Evolutionary conservation across 2,888 invertebrate species (phyloP).

Genomic region (Papilio elwesi): DNA sequence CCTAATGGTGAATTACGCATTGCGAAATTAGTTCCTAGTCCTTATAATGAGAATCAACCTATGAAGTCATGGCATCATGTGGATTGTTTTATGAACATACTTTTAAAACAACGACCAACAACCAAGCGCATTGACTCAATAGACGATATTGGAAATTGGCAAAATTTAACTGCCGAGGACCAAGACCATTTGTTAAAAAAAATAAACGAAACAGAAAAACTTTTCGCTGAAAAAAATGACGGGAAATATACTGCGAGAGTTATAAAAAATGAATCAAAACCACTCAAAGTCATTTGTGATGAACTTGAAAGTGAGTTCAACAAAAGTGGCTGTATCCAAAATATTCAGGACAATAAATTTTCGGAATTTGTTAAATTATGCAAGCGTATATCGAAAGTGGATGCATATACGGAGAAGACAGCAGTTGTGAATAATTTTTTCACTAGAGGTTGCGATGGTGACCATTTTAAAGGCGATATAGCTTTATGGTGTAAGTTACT

Average conservation of each 20-base stretch:
- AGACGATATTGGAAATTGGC: slow-evolving; percentile 92
- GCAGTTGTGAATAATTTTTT: slow-evolving; percentile 88
- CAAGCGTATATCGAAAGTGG: slow-evolving; percentile 89
- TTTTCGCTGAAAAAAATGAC: slow-evolving; percentile 79
- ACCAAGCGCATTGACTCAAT: slow-evolving; percentile 92
- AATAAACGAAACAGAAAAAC: slow-evolving; percentile 85
- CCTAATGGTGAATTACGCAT: slow-evolving; percentile 88
- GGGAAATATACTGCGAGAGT: slow-evolving; percentile 75
- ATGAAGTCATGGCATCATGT: slow-evolving; percentile 95
- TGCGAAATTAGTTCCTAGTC: slow-evolving; percentile 91
- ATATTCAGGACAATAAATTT: slow-evolving; percentile 88
- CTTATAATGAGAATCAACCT: slow-evolving; percentile 87
- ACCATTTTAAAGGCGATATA: slow-evolving; percentile 90
- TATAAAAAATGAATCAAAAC: slow-evolving; percentile 64
- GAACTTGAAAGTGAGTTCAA: slow-evolving; percentile 43
- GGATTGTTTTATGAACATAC: slow-evolving; percentile 90
- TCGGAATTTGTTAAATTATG: slow-evolving; percentile 91
- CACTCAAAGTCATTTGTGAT: slow-evolving; percentile 17
- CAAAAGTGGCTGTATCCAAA: slow-evolving; percentile 43
- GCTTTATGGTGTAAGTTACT: slow-evolving; percentile 92
- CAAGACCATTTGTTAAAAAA: slow-evolving; percentile 86
- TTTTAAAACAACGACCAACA: slow-evolving; percentile 90
- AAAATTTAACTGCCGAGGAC: slow-evolving; percentile 86
- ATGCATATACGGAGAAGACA: slow-evolving; percentile 93
- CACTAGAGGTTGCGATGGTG: slow-evolving; percentile 83